phyloP scores from a whole-genome alignment of 2,797 vertebrate genomes.

The Discoglossus pictus region DNA sequence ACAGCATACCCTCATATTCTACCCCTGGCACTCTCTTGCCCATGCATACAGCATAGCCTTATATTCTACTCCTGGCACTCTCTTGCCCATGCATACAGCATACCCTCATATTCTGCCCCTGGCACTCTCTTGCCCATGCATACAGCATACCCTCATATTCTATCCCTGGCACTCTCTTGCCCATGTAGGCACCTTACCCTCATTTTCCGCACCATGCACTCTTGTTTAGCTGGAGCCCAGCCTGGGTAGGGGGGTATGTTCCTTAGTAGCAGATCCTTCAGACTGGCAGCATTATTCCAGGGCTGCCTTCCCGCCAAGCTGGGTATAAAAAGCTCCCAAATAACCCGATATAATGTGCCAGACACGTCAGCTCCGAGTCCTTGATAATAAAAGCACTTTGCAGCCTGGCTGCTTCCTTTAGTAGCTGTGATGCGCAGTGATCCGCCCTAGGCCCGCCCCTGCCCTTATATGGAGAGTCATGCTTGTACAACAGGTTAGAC shows the following conservation, averaged over 20 bases:
- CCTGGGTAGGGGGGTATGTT: background rate
- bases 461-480: constrained; percentile 14
- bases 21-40: too few relatives aligned
- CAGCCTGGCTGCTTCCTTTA: background rate
- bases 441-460: constrained; percentile 6
- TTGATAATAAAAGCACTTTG: background rate
- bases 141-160: too few relatives aligned
- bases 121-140: too few relatives aligned
- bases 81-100: too few relatives aligned
- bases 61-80: too few relatives aligned
- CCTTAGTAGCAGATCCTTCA: constrained; percentile 7
- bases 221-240: background rate
- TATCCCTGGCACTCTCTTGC: too few relatives aligned
- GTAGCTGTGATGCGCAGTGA: constrained; percentile 10
- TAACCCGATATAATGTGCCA: background rate
- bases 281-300: constrained; percentile 22
- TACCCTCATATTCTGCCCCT: too few relatives aligned
- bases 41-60: too few relatives aligned
- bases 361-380: background rate
- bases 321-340: background rate
- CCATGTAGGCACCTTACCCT: constrained; percentile 44
- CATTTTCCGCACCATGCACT: constrained; percentile 48
- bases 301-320: background rate
- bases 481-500: constrained; percentile 34
- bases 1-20: too few relatives aligned